These are phyloP conservation scores for Lathamus discolor DNA, from an alignment of 2,113 vertebrate species.

Conservation along the genomic window DNA sequence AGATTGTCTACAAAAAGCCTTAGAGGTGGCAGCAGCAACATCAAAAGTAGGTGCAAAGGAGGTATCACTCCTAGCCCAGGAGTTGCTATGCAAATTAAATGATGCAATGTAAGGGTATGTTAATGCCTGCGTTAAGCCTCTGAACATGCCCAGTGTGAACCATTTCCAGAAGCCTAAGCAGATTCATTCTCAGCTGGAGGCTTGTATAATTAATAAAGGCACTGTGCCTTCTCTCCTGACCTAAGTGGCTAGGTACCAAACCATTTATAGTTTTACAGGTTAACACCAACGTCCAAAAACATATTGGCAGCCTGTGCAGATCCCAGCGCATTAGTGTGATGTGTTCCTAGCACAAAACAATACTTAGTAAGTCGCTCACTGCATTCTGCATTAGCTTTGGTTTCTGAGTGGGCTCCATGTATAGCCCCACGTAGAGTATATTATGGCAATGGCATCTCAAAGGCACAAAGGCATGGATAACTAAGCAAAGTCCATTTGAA, in stretches of 20 bases:
- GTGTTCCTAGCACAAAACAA: constrained; percentile 18
- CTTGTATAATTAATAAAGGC: constrained; percentile 65
- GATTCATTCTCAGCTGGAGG: constrained; percentile 64
- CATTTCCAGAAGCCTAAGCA: constrained; percentile 41
- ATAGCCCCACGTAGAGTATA: constrained; percentile 16
- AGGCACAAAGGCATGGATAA: constrained; percentile 26
- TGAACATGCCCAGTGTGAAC: constrained; percentile 58
- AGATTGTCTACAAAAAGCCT: background rate
- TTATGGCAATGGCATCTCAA: constrained; percentile 35
- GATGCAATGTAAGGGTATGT: constrained; percentile 34
- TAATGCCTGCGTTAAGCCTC: constrained; percentile 45
- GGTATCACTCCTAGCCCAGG: background rate
- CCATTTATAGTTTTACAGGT: constrained; percentile 63
- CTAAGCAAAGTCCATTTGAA: constrained; percentile 10
- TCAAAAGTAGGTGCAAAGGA: constrained; percentile 12
- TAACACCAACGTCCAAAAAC: constrained; percentile 58
- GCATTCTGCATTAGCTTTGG: constrained; percentile 53
- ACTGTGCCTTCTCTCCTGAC: constrained; percentile 31
- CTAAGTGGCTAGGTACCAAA: constrained; percentile 60
- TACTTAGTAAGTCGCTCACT: constrained; percentile 55
- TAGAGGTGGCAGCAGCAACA: background rate
- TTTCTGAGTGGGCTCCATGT: constrained; percentile 32
- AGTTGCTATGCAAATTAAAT: constrained; percentile 44
- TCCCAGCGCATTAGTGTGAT: constrained; percentile 36
- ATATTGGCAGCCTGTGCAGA: constrained; percentile 44